Evolutionary conservation across 2,888 invertebrate species (phyloP).

Genomic region (Diarsia rubi): DNA sequence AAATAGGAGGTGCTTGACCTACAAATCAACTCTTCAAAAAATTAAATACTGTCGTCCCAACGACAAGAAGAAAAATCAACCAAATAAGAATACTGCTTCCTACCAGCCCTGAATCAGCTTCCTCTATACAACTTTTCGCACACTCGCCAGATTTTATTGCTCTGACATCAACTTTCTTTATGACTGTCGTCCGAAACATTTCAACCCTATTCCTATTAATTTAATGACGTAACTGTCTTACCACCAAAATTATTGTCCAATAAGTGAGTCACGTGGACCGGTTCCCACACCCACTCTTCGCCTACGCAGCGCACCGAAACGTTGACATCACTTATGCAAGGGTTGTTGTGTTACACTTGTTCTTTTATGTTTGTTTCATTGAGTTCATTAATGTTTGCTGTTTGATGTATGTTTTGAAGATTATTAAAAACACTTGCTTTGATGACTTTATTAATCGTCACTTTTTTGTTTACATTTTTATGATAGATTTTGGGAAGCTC

Average conservation of each 20-base stretch:
- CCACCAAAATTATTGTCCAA: slow-evolving; percentile 77
- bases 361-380: slow-evolving; percentile 20
- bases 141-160: slow-evolving; percentile 31
- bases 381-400: not conserved
- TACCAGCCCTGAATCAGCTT: not conserved
- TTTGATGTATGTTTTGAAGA: not conserved
- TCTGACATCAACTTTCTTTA: slow-evolving; percentile 20
- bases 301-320: slow-evolving; percentile 77
- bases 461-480: not conserved
- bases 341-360: slow-evolving; percentile 64
- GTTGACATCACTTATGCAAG: slow-evolving; percentile 73
- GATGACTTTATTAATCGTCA: not conserved
- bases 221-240: slow-evolving; percentile 71
- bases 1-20: not conserved
- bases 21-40: not conserved
- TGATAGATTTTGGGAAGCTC: not conserved
- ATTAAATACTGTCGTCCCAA: not conserved
- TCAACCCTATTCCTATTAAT: slow-evolving; percentile 63
- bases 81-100: not conserved
- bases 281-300: slow-evolving; percentile 83
- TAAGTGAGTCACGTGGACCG: slow-evolving; percentile 83
- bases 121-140: slow-evolving; percentile 6
- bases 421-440: not conserved
- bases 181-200: slow-evolving; percentile 25
- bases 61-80: not conserved